Conservation (phyloP, 2,113 vertebrate genomes). For the Cygnus atratus region DNA sequence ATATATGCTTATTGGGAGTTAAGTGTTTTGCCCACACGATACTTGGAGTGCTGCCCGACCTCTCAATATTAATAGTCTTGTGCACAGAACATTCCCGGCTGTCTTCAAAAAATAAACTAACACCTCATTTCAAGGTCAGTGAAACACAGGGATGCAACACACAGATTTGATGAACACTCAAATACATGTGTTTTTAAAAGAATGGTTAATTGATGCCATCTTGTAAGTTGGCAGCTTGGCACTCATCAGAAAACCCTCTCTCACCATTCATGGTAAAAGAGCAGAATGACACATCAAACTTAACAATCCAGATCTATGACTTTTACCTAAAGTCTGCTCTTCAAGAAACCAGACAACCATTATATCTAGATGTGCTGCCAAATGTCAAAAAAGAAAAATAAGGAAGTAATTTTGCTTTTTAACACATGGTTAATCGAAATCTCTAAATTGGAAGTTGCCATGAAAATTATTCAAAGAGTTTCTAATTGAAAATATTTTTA, state of each 20-base stretch:
- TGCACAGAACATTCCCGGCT: neutral
- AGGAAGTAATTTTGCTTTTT: conserved; percentile 28
- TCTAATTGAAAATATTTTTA: conserved; percentile 61
- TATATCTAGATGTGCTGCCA: neutral
- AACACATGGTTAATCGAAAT: conserved; percentile 30
- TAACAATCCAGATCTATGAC: conserved; percentile 13
- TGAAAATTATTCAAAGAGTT: conserved; percentile 11
- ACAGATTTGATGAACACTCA: neutral
- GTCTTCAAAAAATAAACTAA: conserved; percentile 19
- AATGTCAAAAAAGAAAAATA: conserved; percentile 8
- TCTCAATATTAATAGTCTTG: neutral
- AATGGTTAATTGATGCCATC: neutral
- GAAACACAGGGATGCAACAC: neutral
- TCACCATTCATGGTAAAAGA: neutral
- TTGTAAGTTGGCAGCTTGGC: neutral
- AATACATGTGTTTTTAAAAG: neutral
- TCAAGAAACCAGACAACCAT: neutral
- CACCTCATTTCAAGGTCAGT: conserved; percentile 15
- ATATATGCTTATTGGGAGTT: conserved; percentile 26
- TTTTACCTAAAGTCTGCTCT: conserved; percentile 1
- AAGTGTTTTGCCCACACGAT: conserved; percentile 11
- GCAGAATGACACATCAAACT: neutral
- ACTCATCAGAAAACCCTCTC: neutral
- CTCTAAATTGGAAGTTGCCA: conserved; percentile 35
- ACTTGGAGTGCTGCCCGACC: conserved; percentile 27